Percentiles rank a stretch among this genome's conserved stretches.
phyloP scores from a whole-genome alignment of 2,888 invertebrate species.

The Phasia obesa region DNA sequence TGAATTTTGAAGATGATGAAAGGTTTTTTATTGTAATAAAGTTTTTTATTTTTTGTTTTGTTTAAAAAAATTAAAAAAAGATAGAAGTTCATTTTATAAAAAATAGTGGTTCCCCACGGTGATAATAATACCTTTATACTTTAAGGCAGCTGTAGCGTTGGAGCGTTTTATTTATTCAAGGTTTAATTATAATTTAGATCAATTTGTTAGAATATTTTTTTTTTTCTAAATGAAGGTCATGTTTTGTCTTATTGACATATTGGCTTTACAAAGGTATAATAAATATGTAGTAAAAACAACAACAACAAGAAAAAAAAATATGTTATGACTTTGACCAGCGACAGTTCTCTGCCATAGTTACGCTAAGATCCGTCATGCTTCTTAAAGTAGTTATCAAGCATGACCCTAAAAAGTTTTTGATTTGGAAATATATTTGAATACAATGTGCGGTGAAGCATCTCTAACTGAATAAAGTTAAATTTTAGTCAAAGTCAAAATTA shows the following conservation, averaged over 20 bases:
- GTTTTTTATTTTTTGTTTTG: constrained; percentile 11
- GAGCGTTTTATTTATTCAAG: constrained; percentile 10
- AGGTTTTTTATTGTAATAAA: constrained; percentile 12
- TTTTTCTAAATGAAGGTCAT: not conserved
- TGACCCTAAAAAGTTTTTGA: too few relatives aligned
- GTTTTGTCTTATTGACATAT: not conserved
- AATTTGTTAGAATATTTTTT: constrained; percentile 15
- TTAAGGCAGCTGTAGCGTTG: constrained; percentile 58
- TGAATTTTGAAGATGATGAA: constrained; percentile 21
- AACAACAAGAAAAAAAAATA: too few relatives aligned
- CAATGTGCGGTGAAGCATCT: too few relatives aligned
- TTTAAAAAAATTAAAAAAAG: constrained; percentile 17
- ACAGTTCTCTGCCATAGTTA: too few relatives aligned
- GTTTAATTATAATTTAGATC: not conserved
- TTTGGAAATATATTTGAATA: too few relatives aligned
- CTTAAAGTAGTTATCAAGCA: too few relatives aligned
- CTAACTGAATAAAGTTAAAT: too few relatives aligned
- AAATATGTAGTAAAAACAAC: too few relatives aligned
- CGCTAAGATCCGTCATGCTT: too few relatives aligned
- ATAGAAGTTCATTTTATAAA: constrained; percentile 9
- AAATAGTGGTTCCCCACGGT: constrained; percentile 57
- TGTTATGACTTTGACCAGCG: too few relatives aligned
- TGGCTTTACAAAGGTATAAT: constrained; percentile 36
- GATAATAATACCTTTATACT: constrained; percentile 38
- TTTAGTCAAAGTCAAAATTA: too few relatives aligned